Conservation (phyloP, 1,140 invertebrate genomes). For the Hestina assimilis region DNA sequence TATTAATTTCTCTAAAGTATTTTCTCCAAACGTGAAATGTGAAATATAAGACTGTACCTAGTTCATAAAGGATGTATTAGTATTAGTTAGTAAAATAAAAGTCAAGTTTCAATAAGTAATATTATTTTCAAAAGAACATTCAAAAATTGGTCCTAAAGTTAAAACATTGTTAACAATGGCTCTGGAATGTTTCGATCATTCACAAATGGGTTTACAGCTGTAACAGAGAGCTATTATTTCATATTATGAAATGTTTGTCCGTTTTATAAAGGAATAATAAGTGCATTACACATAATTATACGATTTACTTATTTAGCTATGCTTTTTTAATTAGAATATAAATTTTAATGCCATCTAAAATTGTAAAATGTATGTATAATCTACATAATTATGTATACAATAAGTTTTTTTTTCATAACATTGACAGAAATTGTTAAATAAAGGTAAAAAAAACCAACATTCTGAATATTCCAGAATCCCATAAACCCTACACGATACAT, state of each 20-base stretch:
- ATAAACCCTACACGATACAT: conserved; percentile 66
- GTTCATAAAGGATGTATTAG: background rate
- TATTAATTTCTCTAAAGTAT: conserved; percentile 19
- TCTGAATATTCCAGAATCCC: conserved; percentile 65
- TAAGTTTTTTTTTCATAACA: conserved; percentile 20
- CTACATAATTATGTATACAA: conserved; percentile 18
- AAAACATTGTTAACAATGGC: conserved; percentile 77
- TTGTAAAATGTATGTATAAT: conserved; percentile 9
- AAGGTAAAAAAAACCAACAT: conserved; percentile 48
- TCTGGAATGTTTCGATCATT: conserved; percentile 74
- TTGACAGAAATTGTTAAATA: conserved; percentile 16
- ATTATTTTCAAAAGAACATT: conserved; percentile 78
- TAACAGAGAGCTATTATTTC: conserved; percentile 59
- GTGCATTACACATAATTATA: conserved; percentile 16
- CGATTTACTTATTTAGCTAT: conserved; percentile 18
- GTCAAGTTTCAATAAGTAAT: conserved; percentile 66
- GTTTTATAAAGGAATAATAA: conserved; percentile 22
- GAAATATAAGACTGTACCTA: conserved; percentile 10
- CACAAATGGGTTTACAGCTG: conserved; percentile 53
- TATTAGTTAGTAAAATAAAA: conserved; percentile 19
- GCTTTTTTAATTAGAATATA: conserved; percentile 18
- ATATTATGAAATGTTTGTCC: conserved; percentile 14
- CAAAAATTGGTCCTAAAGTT: conserved; percentile 77
- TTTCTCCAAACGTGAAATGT: conserved; percentile 21
- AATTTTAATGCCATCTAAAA: conserved; percentile 15